Conservation (phyloP, 1,140 invertebrate genomes). For the Penaeus indicus region DNA sequence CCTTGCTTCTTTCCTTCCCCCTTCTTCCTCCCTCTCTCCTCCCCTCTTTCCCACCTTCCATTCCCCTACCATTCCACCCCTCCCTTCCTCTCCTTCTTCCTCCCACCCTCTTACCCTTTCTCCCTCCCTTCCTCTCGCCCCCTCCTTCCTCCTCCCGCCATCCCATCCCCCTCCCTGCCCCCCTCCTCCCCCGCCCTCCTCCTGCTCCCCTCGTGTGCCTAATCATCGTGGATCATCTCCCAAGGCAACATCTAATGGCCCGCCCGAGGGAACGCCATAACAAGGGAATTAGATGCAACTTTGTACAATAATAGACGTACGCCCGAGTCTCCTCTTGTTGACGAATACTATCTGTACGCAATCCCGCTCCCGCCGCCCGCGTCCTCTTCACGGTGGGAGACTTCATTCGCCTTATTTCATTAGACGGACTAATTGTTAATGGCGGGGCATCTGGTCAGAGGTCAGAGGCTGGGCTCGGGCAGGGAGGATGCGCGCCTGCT, state of each 20-base stretch:
- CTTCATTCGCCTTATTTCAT: too few relatives aligned
- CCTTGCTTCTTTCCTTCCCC: not conserved
- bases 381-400: too few relatives aligned
- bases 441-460: too few relatives aligned
- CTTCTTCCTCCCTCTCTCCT: not conserved
- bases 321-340: slow-evolving; percentile 32
- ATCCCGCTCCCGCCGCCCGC: too few relatives aligned
- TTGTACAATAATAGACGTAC: slow-evolving; percentile 54
- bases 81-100: not conserved
- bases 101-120: not conserved
- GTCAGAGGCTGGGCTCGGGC: too few relatives aligned
- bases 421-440: too few relatives aligned
- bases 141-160: not conserved
- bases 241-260: slow-evolving; percentile 48
- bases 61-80: not conserved
- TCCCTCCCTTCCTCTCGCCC: not conserved
- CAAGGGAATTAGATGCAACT: slow-evolving; percentile 63
- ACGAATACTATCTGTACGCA: slow-evolving; percentile 23
- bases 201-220: not conserved
- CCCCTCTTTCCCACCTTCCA: not conserved
- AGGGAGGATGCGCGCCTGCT: too few relatives aligned
- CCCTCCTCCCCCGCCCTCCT: not conserved
- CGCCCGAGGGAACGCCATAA: slow-evolving; percentile 49
- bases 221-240: not conserved
- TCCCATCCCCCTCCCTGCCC: not conserved